Evolutionary conservation across 2,888 invertebrate species (phyloP).

Genomic region (Stenichneumon culpator): DNA sequence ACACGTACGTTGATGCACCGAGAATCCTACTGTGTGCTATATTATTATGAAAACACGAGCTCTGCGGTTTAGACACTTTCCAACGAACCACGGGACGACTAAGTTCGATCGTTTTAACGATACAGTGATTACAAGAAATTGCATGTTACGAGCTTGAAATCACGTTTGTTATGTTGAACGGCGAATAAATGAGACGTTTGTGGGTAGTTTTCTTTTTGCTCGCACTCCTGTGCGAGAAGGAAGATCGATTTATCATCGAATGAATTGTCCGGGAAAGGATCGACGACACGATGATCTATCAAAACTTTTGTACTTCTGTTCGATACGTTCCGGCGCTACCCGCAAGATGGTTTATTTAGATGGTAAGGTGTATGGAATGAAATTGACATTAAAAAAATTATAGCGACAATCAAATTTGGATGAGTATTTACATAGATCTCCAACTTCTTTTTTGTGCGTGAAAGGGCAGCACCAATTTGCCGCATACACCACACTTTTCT

Average conservation of each 20-base stretch:
- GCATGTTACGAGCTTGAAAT: constrained; percentile 35
- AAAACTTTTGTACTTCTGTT: background rate
- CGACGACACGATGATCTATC: constrained; percentile 17
- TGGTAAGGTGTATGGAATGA: background rate
- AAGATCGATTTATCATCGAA: constrained; percentile 27
- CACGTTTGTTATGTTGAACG: constrained; percentile 38
- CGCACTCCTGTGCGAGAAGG: constrained; percentile 6
- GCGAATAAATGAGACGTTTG: constrained; percentile 34
- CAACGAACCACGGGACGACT: constrained; percentile 13
- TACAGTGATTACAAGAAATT: constrained; percentile 18
- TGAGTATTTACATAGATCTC: background rate
- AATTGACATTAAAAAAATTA: background rate
- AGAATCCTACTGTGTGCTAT: background rate
- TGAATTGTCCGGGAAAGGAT: constrained; percentile 13
- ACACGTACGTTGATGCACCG: background rate
- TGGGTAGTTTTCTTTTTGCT: constrained; percentile 1
- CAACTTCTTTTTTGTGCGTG: background rate
- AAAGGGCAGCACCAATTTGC: background rate
- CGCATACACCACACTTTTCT: background rate
- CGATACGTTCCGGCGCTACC: background rate
- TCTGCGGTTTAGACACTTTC: constrained; percentile 30
- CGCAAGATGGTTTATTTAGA: background rate
- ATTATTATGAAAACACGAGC: constrained; percentile 6
- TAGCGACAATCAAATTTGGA: background rate
- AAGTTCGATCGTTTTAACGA: constrained; percentile 30